Base-by-base conservation (phyloP, 1,140 invertebrate genomes). In the Sweltsa coloradensis region DNA sequence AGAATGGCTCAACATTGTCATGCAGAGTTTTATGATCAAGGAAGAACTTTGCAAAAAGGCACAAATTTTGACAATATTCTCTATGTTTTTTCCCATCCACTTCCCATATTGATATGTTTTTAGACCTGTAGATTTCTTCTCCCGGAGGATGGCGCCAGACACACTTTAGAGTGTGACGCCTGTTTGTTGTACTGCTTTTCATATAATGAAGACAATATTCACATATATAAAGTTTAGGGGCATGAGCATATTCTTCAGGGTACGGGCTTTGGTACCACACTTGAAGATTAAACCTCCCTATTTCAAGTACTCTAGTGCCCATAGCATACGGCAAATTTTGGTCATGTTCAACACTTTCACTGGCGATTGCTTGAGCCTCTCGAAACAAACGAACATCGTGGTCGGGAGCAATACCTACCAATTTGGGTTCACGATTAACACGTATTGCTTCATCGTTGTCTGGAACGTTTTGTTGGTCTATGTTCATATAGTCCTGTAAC, bases 251-350 rank as follows among this genome's bases (percentile, higher is more conserved):
- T 55, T 95, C 90, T 48, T 96, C 90, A 0, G 96, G 95, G 72
- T 99, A 99, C 1, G 96, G 96, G 50, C 93, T 95, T 64, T 96
- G 92, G 66, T 99, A 99, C 96, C 96, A 99, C 21, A 93, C 91
- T 65, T 93, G 87, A 86, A 97, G 94, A 69, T 95, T 88, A 73
- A 83, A 95, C 61, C 89, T 86, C 22, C 94, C 93, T 82, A 97
- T 92, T 69, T 93, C 88, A 23, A 97, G 81, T 52, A 82, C 86
- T 60, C 81, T 81, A 9, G 84, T 83, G 34, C 84, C 75, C 65
- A 79, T 81, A 55, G 79, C 75, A 50, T 81, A 73, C 21, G 81
- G 78, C 53, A 85, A 64, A 45, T 73, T 76, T 50, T 78, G 78
- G 2, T 85, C 59, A 55, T 85, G 81, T 51, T 84, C 79, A n/a